A percentile compares a stretch with the other conserved stretches of the same genome.
Evolutionary conservation across 2,888 invertebrate genomes (phyloP).

Genomic region (Melinopterus prodromus): DNA sequence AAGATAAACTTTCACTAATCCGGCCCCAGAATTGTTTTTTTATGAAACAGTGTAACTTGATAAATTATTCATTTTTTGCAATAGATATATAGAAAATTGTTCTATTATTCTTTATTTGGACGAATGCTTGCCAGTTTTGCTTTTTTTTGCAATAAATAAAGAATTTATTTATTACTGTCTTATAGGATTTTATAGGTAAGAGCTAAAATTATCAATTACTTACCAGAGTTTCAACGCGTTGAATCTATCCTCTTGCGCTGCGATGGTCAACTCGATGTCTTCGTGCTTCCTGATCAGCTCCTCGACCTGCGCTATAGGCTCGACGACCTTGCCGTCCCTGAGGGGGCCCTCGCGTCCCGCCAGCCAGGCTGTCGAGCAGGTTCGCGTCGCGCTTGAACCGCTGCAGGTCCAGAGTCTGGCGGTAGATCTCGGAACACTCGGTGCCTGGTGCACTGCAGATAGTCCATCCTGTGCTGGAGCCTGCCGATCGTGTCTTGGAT

Average conservation of each 20-base stretch:
- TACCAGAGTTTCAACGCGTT: slow-evolving; percentile 82
- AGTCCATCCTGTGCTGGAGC: slow-evolving; percentile 72
- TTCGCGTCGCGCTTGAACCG: slow-evolving; percentile 91
- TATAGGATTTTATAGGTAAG: no score
- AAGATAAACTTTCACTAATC: no score
- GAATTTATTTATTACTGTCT: no score
- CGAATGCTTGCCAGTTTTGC: no score
- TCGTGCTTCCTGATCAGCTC: slow-evolving; percentile 90
- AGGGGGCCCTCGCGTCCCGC: slow-evolving; percentile 76
- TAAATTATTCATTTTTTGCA: no score
- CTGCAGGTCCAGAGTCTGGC: slow-evolving; percentile 91
- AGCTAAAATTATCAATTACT: no score
- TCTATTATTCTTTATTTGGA: slow-evolving; percentile 13
- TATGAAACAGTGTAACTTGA: no score
- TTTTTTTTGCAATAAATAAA: no score
- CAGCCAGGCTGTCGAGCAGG: slow-evolving; percentile 87
- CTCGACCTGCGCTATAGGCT: slow-evolving; percentile 90
- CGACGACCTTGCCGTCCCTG: slow-evolving; percentile 84
- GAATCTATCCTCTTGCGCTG: slow-evolving; percentile 92
- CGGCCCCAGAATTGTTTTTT: no score
- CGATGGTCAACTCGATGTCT: slow-evolving; percentile 95
- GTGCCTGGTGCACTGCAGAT: slow-evolving; percentile 80
- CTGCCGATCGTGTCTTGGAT: slow-evolving; percentile 82
- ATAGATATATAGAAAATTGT: neutral
- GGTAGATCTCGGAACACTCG: slow-evolving; percentile 82